Conservation (phyloP, 2,797 vertebrate species). For the Megaceryle alcyon region DNA sequence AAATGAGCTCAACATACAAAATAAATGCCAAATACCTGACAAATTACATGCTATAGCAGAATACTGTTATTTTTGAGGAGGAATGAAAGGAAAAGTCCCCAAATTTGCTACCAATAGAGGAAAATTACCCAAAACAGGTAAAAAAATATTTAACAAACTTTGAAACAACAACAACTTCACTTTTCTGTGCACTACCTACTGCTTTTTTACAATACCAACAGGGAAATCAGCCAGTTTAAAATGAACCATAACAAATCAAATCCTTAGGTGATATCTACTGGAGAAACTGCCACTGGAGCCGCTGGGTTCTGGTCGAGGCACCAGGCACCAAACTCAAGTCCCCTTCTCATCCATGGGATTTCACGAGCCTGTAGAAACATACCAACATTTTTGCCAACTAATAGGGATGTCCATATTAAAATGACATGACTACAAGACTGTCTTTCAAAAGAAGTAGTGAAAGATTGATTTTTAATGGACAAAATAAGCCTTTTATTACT, state of each 20-base stretch:
- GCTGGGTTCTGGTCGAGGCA: neutral
- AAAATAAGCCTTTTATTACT: neutral
- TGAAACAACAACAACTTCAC: neutral
- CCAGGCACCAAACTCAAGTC: neutral
- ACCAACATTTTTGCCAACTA: neutral
- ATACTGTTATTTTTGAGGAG: neutral
- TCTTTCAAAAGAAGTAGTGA: neutral
- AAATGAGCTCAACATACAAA: neutral
- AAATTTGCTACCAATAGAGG: neutral
- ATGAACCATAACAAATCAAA: neutral
- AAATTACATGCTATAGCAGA: neutral
- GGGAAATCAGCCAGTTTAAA: neutral
- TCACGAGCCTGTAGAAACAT: neutral
- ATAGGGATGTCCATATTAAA: neutral
- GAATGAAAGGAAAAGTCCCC: neutral
- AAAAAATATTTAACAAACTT: neutral
- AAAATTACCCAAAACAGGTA: neutral
- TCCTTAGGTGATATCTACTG: neutral
- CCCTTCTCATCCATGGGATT: neutral
- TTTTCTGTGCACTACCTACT: neutral
- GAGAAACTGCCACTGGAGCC: neutral
- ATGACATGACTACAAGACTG: rapidly evolving
- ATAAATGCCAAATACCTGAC: slow-evolving; percentile 7
- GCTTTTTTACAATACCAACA: neutral
- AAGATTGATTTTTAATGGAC: neutral